Conservation (phyloP, 2,888 invertebrate genomes). For the Folsomia candida region DNA sequence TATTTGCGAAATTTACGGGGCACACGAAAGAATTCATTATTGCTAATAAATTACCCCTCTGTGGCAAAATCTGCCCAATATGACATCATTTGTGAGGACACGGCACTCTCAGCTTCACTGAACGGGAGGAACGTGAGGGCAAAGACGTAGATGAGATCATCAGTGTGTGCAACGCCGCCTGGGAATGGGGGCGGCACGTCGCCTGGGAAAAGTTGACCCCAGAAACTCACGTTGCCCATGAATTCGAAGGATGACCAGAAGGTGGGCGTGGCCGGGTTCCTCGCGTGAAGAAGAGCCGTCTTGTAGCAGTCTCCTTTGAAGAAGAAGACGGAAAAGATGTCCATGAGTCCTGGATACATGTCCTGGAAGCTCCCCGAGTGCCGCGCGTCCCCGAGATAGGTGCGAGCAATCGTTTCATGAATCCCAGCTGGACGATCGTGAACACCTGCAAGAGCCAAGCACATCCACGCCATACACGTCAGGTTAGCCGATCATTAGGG, state of each 20-base stretch:
- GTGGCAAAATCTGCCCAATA: slow-evolving; percentile 57
- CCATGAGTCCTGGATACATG: slow-evolving; percentile 57
- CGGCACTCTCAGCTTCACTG: slow-evolving; percentile 51
- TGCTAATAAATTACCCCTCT: too few relatives aligned
- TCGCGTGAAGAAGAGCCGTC: slow-evolving; percentile 54
- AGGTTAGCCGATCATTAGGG: neutral
- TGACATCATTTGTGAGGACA: slow-evolving; percentile 58
- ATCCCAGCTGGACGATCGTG: slow-evolving; percentile 56
- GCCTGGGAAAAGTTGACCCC: slow-evolving; percentile 47
- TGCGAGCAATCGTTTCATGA: slow-evolving; percentile 55
- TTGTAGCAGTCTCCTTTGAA: slow-evolving; percentile 58
- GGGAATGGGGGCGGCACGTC: slow-evolving; percentile 29
- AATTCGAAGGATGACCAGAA: slow-evolving; percentile 60
- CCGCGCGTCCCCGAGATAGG: slow-evolving; percentile 55
- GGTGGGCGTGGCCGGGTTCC: slow-evolving; percentile 52
- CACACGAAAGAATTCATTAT: too few relatives aligned
- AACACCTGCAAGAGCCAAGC: slow-evolving; percentile 52
- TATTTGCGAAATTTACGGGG: too few relatives aligned
- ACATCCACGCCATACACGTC: too few relatives aligned
- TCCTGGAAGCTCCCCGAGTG: slow-evolving; percentile 54
- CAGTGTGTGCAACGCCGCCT: slow-evolving; percentile 60
- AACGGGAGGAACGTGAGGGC: slow-evolving; percentile 31
- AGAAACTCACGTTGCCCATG: slow-evolving; percentile 54
- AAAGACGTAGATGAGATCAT: slow-evolving; percentile 64
- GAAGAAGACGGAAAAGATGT: slow-evolving; percentile 57